Conservation (phyloP, 2,113 vertebrate species). For the Anoplopoma fimbria region DNA sequence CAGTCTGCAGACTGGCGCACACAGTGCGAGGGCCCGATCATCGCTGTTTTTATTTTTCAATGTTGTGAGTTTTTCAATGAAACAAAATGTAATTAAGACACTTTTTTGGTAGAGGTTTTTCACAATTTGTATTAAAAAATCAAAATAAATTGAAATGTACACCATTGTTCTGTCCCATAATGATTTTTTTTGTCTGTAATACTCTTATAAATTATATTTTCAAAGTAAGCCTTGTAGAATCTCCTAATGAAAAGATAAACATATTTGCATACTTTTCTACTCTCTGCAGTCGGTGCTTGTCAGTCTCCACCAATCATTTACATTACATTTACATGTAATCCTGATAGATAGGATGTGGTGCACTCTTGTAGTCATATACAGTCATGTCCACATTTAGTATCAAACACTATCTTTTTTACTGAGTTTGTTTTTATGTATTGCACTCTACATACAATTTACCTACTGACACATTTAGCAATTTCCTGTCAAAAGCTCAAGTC, state of each 20-base stretch:
- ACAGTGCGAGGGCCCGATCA: neutral
- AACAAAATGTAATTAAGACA: no score
- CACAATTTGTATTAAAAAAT: no score
- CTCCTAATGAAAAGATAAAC: no score
- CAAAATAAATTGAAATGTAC: no score
- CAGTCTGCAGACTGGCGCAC: no score
- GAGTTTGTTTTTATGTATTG: neutral
- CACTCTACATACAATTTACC: neutral
- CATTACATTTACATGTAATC: no score
- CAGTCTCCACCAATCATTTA: neutral
- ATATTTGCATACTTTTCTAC: neutral
- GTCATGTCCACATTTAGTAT: neutral
- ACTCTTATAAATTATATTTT: no score
- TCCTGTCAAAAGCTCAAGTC: neutral
- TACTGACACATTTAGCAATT: neutral
- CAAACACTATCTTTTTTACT: neutral
- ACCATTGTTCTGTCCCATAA: no score
- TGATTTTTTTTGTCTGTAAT: no score
- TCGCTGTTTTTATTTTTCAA: no score
- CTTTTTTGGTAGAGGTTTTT: no score
- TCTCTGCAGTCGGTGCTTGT: neutral
- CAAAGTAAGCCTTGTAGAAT: neutral
- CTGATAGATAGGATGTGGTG: neutral
- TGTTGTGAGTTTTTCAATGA: no score
- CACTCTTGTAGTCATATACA: neutral